Percentiles rank a stretch among this genome's conserved stretches.
Conservation (phyloP, 2,113 vertebrate species). For the Platysteira castanea region DNA sequence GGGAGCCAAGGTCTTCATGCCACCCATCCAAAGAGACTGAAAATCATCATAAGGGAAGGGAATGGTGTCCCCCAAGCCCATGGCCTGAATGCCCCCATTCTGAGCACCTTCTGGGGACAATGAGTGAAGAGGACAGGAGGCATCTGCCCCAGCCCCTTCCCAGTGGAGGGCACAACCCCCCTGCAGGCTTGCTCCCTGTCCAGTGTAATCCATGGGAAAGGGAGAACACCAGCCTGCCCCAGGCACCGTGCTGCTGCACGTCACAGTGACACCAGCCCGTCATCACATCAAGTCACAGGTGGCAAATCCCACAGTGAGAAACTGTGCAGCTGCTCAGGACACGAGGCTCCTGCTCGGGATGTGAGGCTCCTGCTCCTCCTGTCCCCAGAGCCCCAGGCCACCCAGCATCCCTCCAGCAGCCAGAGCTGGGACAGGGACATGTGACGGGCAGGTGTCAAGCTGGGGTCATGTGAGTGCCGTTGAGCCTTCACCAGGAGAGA, state of each 20-base stretch:
- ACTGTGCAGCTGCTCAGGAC: not conserved
- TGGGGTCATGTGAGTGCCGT: no score
- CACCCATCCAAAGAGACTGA: not conserved
- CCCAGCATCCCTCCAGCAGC: not conserved
- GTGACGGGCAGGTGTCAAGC: not conserved
- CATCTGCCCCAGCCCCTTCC: not conserved
- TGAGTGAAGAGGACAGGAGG: not conserved
- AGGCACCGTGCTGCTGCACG: not conserved
- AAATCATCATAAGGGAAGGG: not conserved
- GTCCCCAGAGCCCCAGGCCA: not conserved
- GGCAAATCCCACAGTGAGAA: not conserved
- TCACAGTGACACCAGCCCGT: not conserved
- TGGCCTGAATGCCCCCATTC: rapidly evolving
- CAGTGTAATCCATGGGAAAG: not conserved
- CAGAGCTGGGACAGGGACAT: not conserved
- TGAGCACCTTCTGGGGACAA: not conserved
- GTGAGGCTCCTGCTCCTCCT: not conserved
- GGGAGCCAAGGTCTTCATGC: not conserved
- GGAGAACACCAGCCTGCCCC: not conserved
- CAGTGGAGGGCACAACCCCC: rapidly evolving
- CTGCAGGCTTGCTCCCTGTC: not conserved
- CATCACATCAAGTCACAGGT: not conserved
- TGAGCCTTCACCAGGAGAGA: not conserved
- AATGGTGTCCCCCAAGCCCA: not conserved
- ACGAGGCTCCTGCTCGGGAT: not conserved